Evolutionary conservation across 2,797 vertebrate genomes (phyloP).

Genomic region (Salmo trutta): DNA sequence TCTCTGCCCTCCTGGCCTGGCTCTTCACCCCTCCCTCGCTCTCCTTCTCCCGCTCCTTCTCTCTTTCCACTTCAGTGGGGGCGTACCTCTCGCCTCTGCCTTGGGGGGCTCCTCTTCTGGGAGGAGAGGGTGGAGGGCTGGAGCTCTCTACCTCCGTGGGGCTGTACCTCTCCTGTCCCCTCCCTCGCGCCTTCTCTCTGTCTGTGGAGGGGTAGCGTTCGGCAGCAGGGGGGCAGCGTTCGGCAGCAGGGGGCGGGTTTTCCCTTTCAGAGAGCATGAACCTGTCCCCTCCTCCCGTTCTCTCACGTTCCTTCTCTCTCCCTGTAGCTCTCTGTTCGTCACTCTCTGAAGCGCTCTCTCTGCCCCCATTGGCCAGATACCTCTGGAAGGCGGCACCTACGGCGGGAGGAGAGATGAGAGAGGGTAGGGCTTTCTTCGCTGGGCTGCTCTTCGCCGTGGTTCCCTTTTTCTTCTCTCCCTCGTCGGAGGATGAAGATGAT

Average conservation of each 20-base stretch:
- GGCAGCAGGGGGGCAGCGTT: conserved; percentile 11
- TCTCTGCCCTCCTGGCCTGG: conserved; percentile 27
- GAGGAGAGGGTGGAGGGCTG: conserved; percentile 53
- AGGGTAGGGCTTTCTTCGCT: background rate
- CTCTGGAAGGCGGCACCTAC: conserved; percentile 46
- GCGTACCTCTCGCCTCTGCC: conserved; percentile 28
- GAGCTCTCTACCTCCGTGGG: conserved; percentile 61
- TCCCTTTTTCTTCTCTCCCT: conserved; percentile 45
- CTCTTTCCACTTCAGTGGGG: conserved; percentile 11
- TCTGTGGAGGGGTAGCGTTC: conserved; percentile 22
- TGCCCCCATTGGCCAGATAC: conserved; percentile 52
- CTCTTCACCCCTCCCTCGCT: conserved; percentile 37
- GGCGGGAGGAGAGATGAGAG: conserved; percentile 21
- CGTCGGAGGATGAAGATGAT: conserved; percentile 64
- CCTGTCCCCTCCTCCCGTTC: conserved; percentile 25
- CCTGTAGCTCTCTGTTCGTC: conserved; percentile 29
- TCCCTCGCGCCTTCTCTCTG: conserved; percentile 24
- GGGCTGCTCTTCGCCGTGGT: conserved; percentile 30
- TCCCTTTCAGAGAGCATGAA: conserved; percentile 38
- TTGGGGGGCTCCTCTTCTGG: conserved; percentile 15
- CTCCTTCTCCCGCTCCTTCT: conserved; percentile 24
- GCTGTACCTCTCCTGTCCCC: conserved; percentile 65
- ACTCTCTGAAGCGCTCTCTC: conserved; percentile 38
- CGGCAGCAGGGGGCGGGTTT: background rate
- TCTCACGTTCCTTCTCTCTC: conserved; percentile 33